Evolutionary conservation across 2,888 invertebrate genomes (phyloP).

Genomic region (Aethes cnicana): DNA sequence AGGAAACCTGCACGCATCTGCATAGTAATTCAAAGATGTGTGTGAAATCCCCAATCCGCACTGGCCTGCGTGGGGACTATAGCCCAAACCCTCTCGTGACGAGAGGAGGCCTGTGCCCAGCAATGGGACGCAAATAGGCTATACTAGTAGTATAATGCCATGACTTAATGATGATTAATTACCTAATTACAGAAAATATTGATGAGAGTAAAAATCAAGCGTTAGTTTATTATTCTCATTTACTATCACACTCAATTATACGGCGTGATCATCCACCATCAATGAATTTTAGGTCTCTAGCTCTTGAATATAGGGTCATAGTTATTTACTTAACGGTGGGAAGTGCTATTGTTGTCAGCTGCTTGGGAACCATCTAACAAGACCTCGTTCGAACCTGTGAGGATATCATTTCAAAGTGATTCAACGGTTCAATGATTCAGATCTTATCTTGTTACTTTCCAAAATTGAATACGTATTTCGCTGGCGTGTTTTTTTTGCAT

Average conservation of each 20-base stretch:
- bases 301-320: constrained; percentile 7
- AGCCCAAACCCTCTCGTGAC: too few relatives aligned
- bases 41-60: too few relatives aligned
- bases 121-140: too few relatives aligned
- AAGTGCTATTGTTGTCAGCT: constrained; percentile 10
- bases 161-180: too few relatives aligned
- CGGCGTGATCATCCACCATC: neutral
- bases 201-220: neutral
- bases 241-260: neutral
- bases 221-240: neutral
- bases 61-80: too few relatives aligned
- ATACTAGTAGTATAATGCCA: too few relatives aligned
- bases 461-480: constrained; percentile 7
- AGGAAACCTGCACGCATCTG: too few relatives aligned
- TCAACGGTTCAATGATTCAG: constrained; percentile 20
- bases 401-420: constrained; percentile 19
- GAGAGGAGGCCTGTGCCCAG: too few relatives aligned
- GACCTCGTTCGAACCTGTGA: constrained; percentile 8
- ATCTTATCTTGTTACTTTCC: constrained; percentile 14
- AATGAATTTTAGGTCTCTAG: constrained; percentile 10
- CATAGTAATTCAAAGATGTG: too few relatives aligned
- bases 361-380: constrained; percentile 16
- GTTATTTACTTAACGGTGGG: constrained; percentile 5
- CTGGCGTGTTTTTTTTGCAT: neutral
- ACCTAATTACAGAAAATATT: too few relatives aligned